Percentiles rank a stretch among this genome's conserved stretches.
phyloP scores from a whole-genome alignment of 2,113 vertebrate species.

The Macaca mulatta region DNA sequence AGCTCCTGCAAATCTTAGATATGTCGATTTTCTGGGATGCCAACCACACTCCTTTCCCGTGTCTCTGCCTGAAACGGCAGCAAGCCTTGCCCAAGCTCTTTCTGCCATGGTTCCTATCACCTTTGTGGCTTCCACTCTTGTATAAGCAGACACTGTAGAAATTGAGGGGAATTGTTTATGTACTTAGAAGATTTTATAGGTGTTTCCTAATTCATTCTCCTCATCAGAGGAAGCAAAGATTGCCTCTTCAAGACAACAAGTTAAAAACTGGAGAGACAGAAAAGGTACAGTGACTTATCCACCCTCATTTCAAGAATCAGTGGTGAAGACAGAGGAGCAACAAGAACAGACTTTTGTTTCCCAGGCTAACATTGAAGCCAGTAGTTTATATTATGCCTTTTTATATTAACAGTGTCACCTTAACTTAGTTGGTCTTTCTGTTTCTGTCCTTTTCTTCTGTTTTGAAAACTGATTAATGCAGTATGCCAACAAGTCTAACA shows the following conservation, averaged over 20 bases:
- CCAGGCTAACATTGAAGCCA: not conserved
- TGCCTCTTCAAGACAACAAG: not conserved
- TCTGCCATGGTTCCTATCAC: not conserved
- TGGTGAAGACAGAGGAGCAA: not conserved
- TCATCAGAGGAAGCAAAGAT: not conserved
- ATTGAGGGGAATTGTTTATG: not conserved
- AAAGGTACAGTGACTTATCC: not conserved
- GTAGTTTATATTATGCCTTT: not conserved
- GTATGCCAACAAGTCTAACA: not conserved
- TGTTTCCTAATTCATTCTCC: slow-evolving; percentile 3
- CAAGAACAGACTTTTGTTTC: not conserved
- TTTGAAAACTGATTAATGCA: not conserved
- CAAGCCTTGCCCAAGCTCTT: not conserved
- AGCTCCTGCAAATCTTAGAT: not conserved
- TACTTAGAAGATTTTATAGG: not conserved
- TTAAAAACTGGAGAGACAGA: not conserved
- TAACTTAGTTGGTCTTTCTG: not conserved
- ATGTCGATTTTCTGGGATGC: not conserved
- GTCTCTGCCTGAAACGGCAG: not conserved
- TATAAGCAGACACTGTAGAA: not conserved
- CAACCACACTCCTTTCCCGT: not conserved
- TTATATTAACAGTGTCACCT: not conserved
- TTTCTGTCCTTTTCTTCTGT: not conserved
- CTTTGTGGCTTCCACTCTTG: not conserved
- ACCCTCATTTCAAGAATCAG: not conserved